Evolutionary conservation across 2,888 invertebrate genomes (phyloP).

Genomic region (Erebia epiphron): DNA sequence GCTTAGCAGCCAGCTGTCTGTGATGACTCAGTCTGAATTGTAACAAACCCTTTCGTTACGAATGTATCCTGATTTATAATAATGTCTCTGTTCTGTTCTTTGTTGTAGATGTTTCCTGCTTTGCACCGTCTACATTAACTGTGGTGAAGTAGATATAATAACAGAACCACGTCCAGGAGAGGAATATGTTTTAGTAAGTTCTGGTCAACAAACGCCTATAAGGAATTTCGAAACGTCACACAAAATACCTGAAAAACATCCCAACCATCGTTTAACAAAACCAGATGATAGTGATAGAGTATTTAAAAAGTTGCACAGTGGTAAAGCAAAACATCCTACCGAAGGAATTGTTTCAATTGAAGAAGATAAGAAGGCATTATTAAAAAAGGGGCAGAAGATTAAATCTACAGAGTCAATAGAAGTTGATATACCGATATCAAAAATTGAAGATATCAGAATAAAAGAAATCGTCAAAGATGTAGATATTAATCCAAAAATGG

Average conservation of each 20-base stretch:
- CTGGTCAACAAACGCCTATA: slow-evolving; percentile 74
- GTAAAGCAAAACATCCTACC: slow-evolving; percentile 64
- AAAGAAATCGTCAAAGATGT: slow-evolving; percentile 77
- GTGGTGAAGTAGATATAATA: slow-evolving; percentile 83
- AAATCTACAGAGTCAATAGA: slow-evolving; percentile 73
- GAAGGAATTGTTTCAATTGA: slow-evolving; percentile 78
- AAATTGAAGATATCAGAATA: slow-evolving; percentile 76
- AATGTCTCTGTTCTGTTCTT: slow-evolving; percentile 49
- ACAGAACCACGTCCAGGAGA: slow-evolving; percentile 85
- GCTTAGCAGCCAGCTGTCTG: slow-evolving; percentile 64
- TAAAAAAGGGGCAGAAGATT: slow-evolving; percentile 66
- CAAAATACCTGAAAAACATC: slow-evolving; percentile 84
- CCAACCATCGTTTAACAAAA: slow-evolving; percentile 64
- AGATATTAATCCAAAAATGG: slow-evolving; percentile 72
- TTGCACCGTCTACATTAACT: slow-evolving; percentile 68
- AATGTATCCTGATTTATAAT: slow-evolving; percentile 15
- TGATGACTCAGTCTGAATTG: slow-evolving; percentile 70
- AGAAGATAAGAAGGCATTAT: slow-evolving; percentile 69
- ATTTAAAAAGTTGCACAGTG: slow-evolving; percentile 63
- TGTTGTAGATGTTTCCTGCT: slow-evolving; percentile 80
- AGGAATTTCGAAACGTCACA: slow-evolving; percentile 87
- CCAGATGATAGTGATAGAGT: slow-evolving; percentile 74
- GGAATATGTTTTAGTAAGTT: slow-evolving; percentile 86
- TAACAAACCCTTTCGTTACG: slow-evolving; percentile 12
- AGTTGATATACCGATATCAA: slow-evolving; percentile 75